Base-by-base conservation (phyloP, 2,113 vertebrate species). In the Poeciliopsis occidentalis region DNA sequence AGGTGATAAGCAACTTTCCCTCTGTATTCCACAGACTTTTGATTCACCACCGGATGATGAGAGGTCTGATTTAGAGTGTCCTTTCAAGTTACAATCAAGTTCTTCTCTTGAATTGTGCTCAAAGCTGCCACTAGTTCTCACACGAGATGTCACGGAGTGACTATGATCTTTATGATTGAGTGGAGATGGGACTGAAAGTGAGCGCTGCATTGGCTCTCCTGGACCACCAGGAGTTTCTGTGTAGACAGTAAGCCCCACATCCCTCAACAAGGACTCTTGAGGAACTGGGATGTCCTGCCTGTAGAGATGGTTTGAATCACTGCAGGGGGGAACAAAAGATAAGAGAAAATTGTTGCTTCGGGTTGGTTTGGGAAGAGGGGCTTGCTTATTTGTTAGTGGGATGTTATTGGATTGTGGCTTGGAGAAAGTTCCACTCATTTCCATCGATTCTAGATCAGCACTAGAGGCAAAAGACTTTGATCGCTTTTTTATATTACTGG, bases 381-480 rank as follows among this genome's bases (percentile, higher is more conserved):
- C 54, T 8, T 76, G 66, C 31, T 92, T 83, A 74, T 91, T 80
- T 60, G 70, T 68, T 39, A 60, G 63, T 71, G 71, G 54, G 69
- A 76, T 79, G 61, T 81, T 86, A 75, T 86, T 88, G 17, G 8
- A 69, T 17, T 65, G 86, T 24, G 84, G 73, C 47, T 67, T 91
- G 70, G 81, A 82, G 8, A 81, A 93, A 72, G 73, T 0, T 0
- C 13, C 71, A 47, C 72, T 85, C n/a, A 70, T 68, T n/a, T 27
- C 71, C 62, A 85, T 71, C 0, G 44, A 73, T 29, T 90, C 88
- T n/a, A 88, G 73, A 70, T 89, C 87, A 0, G 44, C 76, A 31
- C 91, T 92, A n/a, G 92, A 64, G 4, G 85, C 92, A 84, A 95
- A 94, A 12, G 91, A 95, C 84, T 94, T 94, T 57, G 94, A 94